Percentiles rank a stretch among this genome's conserved stretches.
Conservation (phyloP, 2,797 vertebrate genomes). For the Pantherophis alleghaniensis region DNA sequence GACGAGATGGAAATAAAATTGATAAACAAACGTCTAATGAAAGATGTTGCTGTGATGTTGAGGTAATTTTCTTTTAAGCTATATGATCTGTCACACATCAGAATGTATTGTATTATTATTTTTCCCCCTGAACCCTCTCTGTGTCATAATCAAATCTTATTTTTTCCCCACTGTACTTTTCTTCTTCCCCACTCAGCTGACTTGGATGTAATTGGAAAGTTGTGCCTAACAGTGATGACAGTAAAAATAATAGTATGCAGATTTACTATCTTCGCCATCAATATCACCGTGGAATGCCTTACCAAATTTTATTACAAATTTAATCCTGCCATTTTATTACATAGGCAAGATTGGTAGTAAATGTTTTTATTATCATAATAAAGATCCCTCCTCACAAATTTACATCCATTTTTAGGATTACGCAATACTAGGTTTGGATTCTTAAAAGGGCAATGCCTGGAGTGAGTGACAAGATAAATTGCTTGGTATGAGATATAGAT, state of each 20-base stretch:
- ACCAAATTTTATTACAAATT: background rate
- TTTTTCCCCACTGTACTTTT: background rate
- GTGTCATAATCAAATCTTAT: conserved; percentile 35
- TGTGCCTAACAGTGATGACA: background rate
- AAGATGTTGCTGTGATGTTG: background rate
- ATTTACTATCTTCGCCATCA: background rate
- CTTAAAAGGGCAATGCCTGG: background rate
- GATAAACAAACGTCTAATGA: background rate
- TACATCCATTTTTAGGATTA: background rate
- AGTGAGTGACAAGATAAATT: background rate
- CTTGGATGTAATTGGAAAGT: background rate
- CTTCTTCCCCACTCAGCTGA: background rate
- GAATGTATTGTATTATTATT: background rate
- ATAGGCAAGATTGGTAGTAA: background rate
- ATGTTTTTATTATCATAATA: background rate
- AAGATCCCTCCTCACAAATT: background rate
- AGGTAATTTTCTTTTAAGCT: background rate
- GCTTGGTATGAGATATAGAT: background rate
- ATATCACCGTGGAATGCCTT: background rate
- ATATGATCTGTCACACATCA: background rate
- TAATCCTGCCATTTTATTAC: background rate
- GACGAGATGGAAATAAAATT: background rate
- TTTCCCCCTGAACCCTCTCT: background rate
- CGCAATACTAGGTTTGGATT: background rate
- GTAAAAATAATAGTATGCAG: background rate